These are phyloP conservation scores for Gymnoscopelus microlampas DNA, from an alignment of 2,797 vertebrate genomes.

Conservation along the genomic window DNA sequence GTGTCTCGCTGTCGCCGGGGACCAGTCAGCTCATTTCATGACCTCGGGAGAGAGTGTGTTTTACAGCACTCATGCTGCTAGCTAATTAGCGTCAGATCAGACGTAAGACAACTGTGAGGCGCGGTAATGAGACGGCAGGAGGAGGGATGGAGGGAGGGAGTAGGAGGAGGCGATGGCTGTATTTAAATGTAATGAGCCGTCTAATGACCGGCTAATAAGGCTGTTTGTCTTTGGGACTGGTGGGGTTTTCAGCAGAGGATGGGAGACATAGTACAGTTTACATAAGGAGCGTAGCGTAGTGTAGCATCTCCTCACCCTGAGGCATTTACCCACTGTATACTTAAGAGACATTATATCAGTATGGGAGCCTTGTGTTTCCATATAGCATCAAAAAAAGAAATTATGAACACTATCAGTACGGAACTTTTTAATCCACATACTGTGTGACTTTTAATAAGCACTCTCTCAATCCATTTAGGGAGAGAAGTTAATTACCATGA, in stretches of 20 bases:
- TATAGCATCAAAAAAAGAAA: no score
- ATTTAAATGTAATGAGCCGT: conserved; percentile 80
- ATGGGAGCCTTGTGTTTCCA: neutral
- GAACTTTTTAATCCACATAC: neutral
- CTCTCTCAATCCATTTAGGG: conserved; percentile 15
- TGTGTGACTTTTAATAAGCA: conserved; percentile 13
- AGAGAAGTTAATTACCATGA: conserved; percentile 15
- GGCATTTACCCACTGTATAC: neutral
- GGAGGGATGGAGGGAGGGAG: conserved; percentile 27
- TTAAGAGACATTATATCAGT: no score
- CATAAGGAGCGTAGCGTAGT: conserved; percentile 13
- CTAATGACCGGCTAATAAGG: conserved; percentile 78
- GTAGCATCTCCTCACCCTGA: neutral
- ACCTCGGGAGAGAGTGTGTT: conserved; percentile 72
- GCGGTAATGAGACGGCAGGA: conserved; percentile 69
- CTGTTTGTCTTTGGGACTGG: conserved; percentile 65
- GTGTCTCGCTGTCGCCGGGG: conserved; percentile 58
- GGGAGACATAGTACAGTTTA: conserved; percentile 40
- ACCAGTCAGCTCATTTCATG: conserved; percentile 74
- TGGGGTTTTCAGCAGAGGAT: conserved; percentile 14
- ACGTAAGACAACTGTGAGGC: conserved; percentile 69
- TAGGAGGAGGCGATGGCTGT: conserved; percentile 49
- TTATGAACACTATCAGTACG: neutral
- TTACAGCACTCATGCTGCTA: conserved; percentile 70
- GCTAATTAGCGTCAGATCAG: conserved; percentile 79